Evolutionary conservation across 1,140 invertebrate genomes (phyloP).

Genomic region (Diorhabda carinulata): DNA sequence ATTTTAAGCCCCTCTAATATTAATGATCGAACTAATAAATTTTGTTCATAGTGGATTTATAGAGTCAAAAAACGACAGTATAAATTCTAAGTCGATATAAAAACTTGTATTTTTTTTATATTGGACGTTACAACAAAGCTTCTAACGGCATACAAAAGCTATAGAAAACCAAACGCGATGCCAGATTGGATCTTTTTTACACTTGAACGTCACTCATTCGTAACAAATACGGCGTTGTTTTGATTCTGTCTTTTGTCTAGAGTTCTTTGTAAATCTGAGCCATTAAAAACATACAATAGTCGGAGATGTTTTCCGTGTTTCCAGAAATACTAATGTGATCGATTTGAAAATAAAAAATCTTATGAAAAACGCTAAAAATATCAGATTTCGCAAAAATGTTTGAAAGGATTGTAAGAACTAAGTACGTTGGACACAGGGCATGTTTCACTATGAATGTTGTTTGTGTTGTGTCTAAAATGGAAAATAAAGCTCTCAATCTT

Average conservation of each 20-base stretch:
- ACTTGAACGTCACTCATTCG: constrained; percentile 1
- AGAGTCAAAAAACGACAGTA: no score
- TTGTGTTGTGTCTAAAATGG: no score
- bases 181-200: constrained; percentile 1
- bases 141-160: background rate
- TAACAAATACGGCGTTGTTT: background rate
- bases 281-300: background rate
- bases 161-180: background rate
- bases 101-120: background rate
- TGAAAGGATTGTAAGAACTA: no score
- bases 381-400: background rate
- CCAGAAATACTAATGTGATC: background rate
- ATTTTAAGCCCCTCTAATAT: no score
- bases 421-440: no score
- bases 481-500: no score
- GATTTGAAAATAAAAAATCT: background rate
- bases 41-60: no score
- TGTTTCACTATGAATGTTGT: no score
- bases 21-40: no score
- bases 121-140: background rate
- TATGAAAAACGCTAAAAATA: background rate
- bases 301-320: background rate
- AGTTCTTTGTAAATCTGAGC: background rate
- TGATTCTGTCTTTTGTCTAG: background rate
- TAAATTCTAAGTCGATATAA: no score